Evolutionary conservation across 1,140 invertebrate genomes (phyloP).

Genomic region (Teleopsis dalmanni): DNA sequence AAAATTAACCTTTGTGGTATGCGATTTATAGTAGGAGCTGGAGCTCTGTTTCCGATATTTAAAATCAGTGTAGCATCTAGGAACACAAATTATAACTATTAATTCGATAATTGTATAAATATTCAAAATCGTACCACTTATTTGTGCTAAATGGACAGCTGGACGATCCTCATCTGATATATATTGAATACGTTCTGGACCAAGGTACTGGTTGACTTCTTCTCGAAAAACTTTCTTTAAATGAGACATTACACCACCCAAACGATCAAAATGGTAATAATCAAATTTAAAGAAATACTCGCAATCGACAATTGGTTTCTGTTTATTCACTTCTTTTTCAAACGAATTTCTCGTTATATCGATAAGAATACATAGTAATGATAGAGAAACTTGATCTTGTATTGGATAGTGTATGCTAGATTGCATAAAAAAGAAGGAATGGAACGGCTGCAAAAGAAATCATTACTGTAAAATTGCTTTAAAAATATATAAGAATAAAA

Average conservation of each 20-base stretch:
- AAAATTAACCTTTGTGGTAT: no score
- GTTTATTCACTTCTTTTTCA: slow-evolving; percentile 27
- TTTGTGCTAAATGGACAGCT: slow-evolving; percentile 19
- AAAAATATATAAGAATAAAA: slow-evolving; percentile 3
- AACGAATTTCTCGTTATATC: slow-evolving; percentile 28
- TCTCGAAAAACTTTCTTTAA: slow-evolving; percentile 55
- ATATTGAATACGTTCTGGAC: slow-evolving; percentile 43
- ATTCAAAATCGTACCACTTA: slow-evolving; percentile 19
- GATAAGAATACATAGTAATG: slow-evolving; percentile 35
- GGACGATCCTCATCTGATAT: slow-evolving; percentile 40
- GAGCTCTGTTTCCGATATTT: no score
- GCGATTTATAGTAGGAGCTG: no score
- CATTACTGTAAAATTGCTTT: not conserved
- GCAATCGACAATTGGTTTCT: slow-evolving; percentile 20
- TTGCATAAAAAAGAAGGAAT: slow-evolving; percentile 41
- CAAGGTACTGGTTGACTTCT: slow-evolving; percentile 47
- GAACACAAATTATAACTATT: not conserved
- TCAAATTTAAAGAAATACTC: slow-evolving; percentile 54
- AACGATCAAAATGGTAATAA: slow-evolving; percentile 59
- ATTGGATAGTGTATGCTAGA: slow-evolving; percentile 38
- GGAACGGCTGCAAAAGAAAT: slow-evolving; percentile 29
- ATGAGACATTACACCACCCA: slow-evolving; percentile 63
- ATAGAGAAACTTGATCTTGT: slow-evolving; percentile 33
- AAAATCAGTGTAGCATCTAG: no score
- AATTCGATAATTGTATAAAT: not conserved